Base-by-base conservation (phyloP, 2,113 vertebrate genomes). In the Semnopithecus entellus region DNA sequence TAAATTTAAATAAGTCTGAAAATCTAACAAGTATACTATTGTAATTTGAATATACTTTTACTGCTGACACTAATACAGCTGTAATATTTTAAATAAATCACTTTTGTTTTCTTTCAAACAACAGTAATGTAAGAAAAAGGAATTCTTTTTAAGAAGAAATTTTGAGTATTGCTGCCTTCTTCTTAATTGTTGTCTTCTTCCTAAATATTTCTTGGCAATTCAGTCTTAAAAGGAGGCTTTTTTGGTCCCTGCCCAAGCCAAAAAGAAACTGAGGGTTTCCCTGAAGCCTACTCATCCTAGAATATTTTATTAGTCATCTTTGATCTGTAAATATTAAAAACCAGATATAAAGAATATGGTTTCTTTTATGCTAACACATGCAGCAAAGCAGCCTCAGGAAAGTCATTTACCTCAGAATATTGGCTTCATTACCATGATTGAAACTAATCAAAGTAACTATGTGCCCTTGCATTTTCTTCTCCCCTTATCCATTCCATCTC, bases 251-350 rank as follows among this genome's bases (percentile, higher is more conserved):
- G 90, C 64, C 80, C 50, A 52, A 79, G 25, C 18, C 82, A 87
- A 82, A 95, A 93, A 83, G 48, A 85, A 96, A 76, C 13, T 20
- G 6, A 90, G 81, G 78, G 43, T 38, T 95, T 89, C 88, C 90
- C 59, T 90, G 59, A 30, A 66, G n/a, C 95, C 64, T 55, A 84
- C 17, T 81, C 78, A 93, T 8, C 23, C 59, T 43, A 88, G 81
- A 94, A 43, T 45, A 90, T 25, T 93, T 57, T 92, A 87, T 72
- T 73, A 87, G 66, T 82, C 59, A 91, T 61, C 23, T 86, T n/a
- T 89, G 48, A 83, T 88, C 52, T 73, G 48, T 79, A 92, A 95
- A 88, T 72, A 88, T 55, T 93, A 96, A 93, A 80, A 93, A n/a
- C 4, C 23, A 81, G 70, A 83, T 55, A 48, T 84, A 11, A 52